phyloP scores from a whole-genome alignment of 2,113 vertebrate genomes.

The Micromys minutus region DNA sequence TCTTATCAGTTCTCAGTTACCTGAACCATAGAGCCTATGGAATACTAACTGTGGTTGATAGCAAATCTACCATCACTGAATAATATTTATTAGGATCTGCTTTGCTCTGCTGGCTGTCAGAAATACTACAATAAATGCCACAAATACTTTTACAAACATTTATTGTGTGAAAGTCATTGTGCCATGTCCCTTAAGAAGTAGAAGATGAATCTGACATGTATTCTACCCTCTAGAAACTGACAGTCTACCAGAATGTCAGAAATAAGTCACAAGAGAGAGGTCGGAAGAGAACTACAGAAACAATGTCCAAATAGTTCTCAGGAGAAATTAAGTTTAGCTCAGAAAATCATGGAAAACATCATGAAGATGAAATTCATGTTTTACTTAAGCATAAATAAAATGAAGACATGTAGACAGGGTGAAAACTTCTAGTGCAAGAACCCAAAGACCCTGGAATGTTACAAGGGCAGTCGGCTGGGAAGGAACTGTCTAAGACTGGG shows the following conservation, averaged over 20 bases:
- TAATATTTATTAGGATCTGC: background rate
- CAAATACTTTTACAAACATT: constrained; percentile 61
- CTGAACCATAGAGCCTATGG: background rate
- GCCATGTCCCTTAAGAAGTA: constrained; percentile 49
- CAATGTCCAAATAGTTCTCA: background rate
- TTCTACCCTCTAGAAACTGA: constrained; percentile 55
- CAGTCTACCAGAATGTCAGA: constrained; percentile 53
- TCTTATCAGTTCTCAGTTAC: background rate
- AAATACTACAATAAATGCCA: constrained; percentile 62
- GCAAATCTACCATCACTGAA: background rate
- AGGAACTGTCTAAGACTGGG: background rate
- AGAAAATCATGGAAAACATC: background rate
- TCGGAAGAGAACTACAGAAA: constrained; percentile 36
- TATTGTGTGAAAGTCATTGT: constrained; percentile 62
- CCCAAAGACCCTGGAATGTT: background rate
- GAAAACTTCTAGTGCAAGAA: background rate
- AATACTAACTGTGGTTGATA: background rate
- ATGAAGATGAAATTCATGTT: constrained; percentile 23
- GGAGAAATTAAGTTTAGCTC: constrained; percentile 37
- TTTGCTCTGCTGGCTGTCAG: background rate
- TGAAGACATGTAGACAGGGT: background rate
- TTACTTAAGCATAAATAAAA: background rate
- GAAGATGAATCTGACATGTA: constrained; percentile 58
- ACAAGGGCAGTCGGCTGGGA: background rate
- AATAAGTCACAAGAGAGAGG: constrained; percentile 50